Evolutionary conservation across 2,797 vertebrate genomes (phyloP).

Genomic region (Pogonophryne albipinna): DNA sequence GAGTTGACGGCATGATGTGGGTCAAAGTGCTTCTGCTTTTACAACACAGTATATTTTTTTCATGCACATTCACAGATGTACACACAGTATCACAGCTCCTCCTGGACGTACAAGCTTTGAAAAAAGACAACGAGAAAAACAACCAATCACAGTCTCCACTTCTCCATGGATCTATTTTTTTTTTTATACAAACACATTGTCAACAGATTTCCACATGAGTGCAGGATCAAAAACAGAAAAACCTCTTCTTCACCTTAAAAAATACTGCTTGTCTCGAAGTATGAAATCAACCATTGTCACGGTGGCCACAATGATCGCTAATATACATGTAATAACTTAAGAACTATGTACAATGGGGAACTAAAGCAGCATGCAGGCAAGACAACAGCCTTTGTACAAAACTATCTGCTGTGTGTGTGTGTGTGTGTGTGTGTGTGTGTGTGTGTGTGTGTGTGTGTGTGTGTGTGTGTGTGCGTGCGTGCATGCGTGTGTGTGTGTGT

Average conservation of each 20-base stretch:
- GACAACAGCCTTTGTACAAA: slow-evolving; percentile 77
- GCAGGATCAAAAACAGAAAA: slow-evolving; percentile 63
- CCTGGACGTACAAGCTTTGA: slow-evolving; percentile 54
- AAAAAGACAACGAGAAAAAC: slow-evolving; percentile 68
- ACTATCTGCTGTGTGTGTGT: slow-evolving; percentile 56
- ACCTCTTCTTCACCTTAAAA: slow-evolving; percentile 64
- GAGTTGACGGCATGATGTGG: neutral
- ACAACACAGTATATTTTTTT: slow-evolving; percentile 53
- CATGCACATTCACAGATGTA: slow-evolving; percentile 77
- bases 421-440: slow-evolving; percentile 36
- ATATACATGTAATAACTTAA: slow-evolving; percentile 84
- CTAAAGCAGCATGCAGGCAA: slow-evolving; percentile 86
- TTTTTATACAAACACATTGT: slow-evolving; percentile 78
- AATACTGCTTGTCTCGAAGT: slow-evolving; percentile 81
- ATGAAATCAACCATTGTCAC: slow-evolving; percentile 74
- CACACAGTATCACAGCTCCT: slow-evolving; percentile 46
- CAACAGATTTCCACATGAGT: slow-evolving; percentile 81
- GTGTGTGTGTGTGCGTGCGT: slow-evolving; percentile 49
- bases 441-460: slow-evolving; percentile 38
- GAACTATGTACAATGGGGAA: slow-evolving; percentile 83
- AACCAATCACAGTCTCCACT: slow-evolving; percentile 66
- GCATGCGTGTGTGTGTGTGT: too few relatives aligned
- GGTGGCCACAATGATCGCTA: slow-evolving; percentile 69
- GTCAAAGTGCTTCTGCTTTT: slow-evolving; percentile 57
- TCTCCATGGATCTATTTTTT: slow-evolving; percentile 38